Base-by-base conservation (phyloP, 1,140 invertebrate genomes). In the Drosophila serrata region DNA sequence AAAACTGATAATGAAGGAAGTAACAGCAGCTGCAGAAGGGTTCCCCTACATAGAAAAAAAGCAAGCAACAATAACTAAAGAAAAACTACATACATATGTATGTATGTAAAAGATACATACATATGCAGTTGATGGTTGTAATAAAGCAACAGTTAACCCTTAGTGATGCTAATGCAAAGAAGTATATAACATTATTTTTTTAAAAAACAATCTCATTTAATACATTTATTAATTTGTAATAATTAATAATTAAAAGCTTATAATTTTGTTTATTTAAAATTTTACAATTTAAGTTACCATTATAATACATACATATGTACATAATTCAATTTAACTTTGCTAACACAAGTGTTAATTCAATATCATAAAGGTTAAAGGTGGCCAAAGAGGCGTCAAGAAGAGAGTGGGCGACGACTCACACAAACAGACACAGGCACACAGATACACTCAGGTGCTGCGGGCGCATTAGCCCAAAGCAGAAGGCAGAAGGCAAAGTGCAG, bases 1-100 rank as follows among this genome's bases (percentile, higher is more conserved):
- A 55, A 61, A 39, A 61, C 53, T 65, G 76, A 87, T 88, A 88
- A 88, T 74, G 42, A 46, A 17, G 9, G 24, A 13, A 59, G 27
- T 17, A 15, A 12, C 6, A n/a, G 39, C 48, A 35, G 37, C 33
- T n/a, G 48, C 49, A 48, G 4, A 37, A 42, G 31, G 9, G 9
- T 37, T 24, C 12, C 39, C 37, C 7, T 6, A 24, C 31, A 43
- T 29, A 15, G 43, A 11, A n/a, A 33, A 35, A 35, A 35, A 35
- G 12, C 29, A 9, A 3, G 7, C 15, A n/a, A 2, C n/a, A 40
- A 40, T 40, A 60, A 27, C 19, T 6, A 46, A 39, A 68, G 24
- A 6, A 27, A 43, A 9, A 3, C 9, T n/a, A n/a, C n/a, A n/a
- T n/a, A n/a, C n/a, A n/a, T n/a, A n/a, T n/a, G n/a, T n/a, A n/a